Percentiles rank a stretch among this genome's conserved stretches.
Evolutionary conservation across 2,113 vertebrate species (phyloP).

Genomic region (Hucho hucho): DNA sequence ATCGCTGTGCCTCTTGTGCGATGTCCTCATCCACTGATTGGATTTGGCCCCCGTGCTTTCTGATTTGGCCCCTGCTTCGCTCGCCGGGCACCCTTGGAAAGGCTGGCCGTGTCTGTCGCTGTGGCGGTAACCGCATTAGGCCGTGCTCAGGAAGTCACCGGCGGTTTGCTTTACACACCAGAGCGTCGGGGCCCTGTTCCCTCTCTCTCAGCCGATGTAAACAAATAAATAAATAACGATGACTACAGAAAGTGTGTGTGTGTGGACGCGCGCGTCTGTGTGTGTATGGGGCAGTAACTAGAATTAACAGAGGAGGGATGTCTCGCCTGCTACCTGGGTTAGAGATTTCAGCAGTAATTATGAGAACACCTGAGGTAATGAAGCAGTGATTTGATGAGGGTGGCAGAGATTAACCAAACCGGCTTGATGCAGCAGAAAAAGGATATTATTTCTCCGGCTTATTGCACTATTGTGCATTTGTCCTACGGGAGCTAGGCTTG

Average conservation of each 20-base stretch:
- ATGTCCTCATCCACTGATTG: slow-evolving; percentile 58
- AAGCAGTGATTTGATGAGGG: slow-evolving; percentile 67
- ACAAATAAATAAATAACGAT: slow-evolving; percentile 27
- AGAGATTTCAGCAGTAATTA: slow-evolving; percentile 64
- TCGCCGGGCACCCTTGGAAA: slow-evolving; percentile 48
- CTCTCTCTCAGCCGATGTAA: slow-evolving; percentile 39
- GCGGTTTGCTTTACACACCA: slow-evolving; percentile 55
- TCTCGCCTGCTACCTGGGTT: slow-evolving; percentile 42
- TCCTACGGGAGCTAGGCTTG: slow-evolving; percentile 65
- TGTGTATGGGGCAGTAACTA: slow-evolving; percentile 8
- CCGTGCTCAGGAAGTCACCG: slow-evolving; percentile 56
- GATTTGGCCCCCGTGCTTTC: slow-evolving; percentile 62
- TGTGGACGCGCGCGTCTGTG: neutral
- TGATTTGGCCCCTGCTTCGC: slow-evolving; percentile 54
- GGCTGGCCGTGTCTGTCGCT: slow-evolving; percentile 41
- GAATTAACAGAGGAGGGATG: slow-evolving; percentile 46
- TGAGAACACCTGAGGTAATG: slow-evolving; percentile 61
- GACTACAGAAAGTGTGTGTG: neutral
- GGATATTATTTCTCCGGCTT: slow-evolving; percentile 60
- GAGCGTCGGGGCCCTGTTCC: slow-evolving; percentile 34
- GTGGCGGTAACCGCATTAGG: slow-evolving; percentile 63
- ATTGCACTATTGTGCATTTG: slow-evolving; percentile 64
- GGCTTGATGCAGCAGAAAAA: slow-evolving; percentile 58
- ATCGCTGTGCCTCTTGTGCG: slow-evolving; percentile 39
- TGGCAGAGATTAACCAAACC: slow-evolving; percentile 60